Percentiles rank a stretch among this genome's conserved stretches.
Conservation (phyloP, 2,113 vertebrate species). For the Pangasianodon hypophthalmus region DNA sequence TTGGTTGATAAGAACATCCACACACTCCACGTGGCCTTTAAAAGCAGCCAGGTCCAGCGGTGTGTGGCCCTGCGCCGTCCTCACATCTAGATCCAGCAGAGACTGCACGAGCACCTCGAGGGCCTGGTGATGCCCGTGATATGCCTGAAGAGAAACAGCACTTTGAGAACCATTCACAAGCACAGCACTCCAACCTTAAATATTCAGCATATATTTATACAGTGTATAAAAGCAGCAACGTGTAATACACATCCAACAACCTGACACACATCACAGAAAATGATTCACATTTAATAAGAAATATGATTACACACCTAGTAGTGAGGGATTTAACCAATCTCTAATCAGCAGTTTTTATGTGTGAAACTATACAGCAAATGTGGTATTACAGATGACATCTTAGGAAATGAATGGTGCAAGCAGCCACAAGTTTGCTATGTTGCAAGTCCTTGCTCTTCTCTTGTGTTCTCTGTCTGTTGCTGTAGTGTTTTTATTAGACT, state of each 20-base stretch:
- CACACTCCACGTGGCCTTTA: constrained; percentile 95
- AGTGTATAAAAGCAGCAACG: not conserved
- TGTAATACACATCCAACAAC: not conserved
- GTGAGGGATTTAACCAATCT: not conserved
- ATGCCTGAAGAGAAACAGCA: constrained; percentile 75
- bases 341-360: not conserved
- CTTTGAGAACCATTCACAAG: not conserved
- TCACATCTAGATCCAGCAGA: constrained; percentile 93
- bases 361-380: not conserved
- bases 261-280: not conserved
- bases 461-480: not conserved
- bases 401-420: not conserved
- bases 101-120: constrained; percentile 96
- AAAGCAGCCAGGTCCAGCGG: constrained; percentile 94
- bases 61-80: constrained; percentile 90
- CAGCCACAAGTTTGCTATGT: not conserved
- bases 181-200: not conserved
- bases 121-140: constrained; percentile 95
- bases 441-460: not conserved
- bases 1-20: constrained; percentile 96
- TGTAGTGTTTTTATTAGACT: not conserved
- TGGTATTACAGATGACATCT: not conserved
- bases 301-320: not conserved
- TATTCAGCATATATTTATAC: not conserved
- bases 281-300: not conserved